Conservation (phyloP, 2,113 vertebrate genomes). For the Serinus canaria region DNA sequence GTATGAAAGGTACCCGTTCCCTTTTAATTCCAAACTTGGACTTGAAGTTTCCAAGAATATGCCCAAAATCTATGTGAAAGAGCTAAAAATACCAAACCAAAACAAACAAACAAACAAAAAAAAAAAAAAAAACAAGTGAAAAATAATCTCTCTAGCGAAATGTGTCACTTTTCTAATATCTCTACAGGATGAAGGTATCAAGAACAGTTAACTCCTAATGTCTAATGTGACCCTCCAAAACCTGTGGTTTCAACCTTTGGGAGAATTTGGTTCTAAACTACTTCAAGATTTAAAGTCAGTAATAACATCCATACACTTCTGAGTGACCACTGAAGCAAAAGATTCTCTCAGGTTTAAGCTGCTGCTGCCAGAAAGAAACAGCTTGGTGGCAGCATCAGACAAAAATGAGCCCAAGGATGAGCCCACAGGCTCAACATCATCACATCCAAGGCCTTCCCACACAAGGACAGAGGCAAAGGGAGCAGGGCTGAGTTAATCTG, state of each 20-base stretch:
- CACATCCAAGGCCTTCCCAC: neutral
- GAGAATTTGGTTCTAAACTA: neutral
- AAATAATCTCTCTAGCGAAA: neutral
- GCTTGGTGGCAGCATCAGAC: neutral
- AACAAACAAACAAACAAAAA: too few species aligned
- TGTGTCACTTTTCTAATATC: neutral
- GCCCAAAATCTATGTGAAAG: constrained; percentile 98
- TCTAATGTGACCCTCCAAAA: neutral
- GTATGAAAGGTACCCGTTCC: constrained; percentile 97
- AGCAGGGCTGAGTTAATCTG: neutral
- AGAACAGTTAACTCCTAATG: neutral
- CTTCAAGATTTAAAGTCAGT: neutral
- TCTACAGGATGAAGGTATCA: neutral
- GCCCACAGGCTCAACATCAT: neutral
- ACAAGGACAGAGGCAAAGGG: neutral
- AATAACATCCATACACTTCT: neutral
- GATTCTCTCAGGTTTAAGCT: neutral
- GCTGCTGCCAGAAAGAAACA: neutral
- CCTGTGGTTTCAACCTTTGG: neutral
- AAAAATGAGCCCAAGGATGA: neutral
- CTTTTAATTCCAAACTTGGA: constrained; percentile 99
- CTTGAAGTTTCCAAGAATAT: constrained; percentile 99
- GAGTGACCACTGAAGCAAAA: neutral
- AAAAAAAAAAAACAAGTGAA: neutral
- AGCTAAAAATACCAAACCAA: constrained; percentile 75